These are phyloP conservation scores for Rhogogaster chlorosoma DNA, from an alignment of 2,888 invertebrate species.

Conservation along the genomic window DNA sequence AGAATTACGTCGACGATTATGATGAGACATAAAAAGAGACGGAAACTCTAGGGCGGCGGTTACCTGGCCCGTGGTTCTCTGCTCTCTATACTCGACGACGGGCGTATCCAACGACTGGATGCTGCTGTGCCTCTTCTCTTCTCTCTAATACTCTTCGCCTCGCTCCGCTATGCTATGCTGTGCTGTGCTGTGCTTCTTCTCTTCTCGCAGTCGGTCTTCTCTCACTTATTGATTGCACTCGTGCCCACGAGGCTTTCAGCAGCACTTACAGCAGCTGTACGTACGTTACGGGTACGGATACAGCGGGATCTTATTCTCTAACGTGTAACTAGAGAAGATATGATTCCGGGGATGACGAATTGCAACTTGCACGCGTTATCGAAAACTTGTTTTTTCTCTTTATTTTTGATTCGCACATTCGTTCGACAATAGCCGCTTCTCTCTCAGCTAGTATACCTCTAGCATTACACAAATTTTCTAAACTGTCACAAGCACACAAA, in stretches of 20 bases:
- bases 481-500: conserved; percentile 37
- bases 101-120: conserved; percentile 39
- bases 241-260: conserved; percentile 41
- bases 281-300: neutral
- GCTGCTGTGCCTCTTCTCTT: conserved; percentile 29
- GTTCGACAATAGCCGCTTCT: neutral
- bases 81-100: conserved; percentile 29
- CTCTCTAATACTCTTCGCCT: neutral
- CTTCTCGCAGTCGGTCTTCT: conserved; percentile 17
- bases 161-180: neutral
- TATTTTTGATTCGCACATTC: no score
- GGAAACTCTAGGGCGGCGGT: conserved; percentile 20
- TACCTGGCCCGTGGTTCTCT: conserved; percentile 34
- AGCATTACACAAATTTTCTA: neutral
- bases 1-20: neutral
- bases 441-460: neutral
- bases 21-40: neutral
- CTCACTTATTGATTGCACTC: conserved; percentile 48
- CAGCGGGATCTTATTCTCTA: neutral
- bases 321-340: neutral
- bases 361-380: no score
- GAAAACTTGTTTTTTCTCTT: no score
- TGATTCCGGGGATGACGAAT: neutral
- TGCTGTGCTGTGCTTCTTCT: neutral
- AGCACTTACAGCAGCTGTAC: neutral